These are phyloP conservation scores for Polydrusus cervinus DNA, from an alignment of 2,888 invertebrate species.

Conservation along the genomic window DNA sequence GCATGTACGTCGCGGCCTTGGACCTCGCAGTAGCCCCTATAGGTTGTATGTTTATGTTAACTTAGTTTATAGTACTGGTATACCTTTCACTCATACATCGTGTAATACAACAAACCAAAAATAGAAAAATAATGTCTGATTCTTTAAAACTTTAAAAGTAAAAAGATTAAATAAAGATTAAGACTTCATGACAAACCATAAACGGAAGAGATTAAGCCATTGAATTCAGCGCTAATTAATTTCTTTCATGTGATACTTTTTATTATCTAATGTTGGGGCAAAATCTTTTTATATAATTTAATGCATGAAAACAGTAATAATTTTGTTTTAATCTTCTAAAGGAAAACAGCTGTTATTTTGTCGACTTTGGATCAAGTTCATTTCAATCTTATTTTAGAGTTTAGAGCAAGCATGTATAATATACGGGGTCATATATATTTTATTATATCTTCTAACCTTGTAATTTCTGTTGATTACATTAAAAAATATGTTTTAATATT, in stretches of 20 bases:
- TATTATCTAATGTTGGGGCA: conserved; percentile 10
- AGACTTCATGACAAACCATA: conserved; percentile 37
- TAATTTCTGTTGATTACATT: too few species aligned
- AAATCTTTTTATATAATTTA: conserved; percentile 5
- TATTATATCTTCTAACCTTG: too few species aligned
- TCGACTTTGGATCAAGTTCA: background rate
- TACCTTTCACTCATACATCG: background rate
- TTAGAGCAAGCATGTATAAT: too few species aligned
- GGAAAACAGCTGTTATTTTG: conserved; percentile 12
- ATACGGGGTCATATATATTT: too few species aligned
- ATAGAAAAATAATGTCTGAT: conserved; percentile 31
- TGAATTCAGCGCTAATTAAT: conserved; percentile 21
- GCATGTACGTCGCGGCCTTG: too few species aligned
- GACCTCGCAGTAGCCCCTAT: too few species aligned
- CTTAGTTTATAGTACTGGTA: too few species aligned
- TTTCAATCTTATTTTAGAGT: too few species aligned
- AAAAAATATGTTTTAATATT: too few species aligned
- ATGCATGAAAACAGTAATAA: background rate
- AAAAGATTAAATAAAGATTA: conserved; percentile 29
- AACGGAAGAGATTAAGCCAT: conserved; percentile 24
- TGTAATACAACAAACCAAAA: conserved; percentile 21
- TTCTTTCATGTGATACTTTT: conserved; percentile 24
- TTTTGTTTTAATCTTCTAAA: background rate
- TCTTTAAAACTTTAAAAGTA: conserved; percentile 5
- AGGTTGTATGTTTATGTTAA: too few species aligned